Percentiles rank a stretch among this genome's conserved stretches.
Evolutionary conservation across 2,888 invertebrate species (phyloP).

Genomic region (Pteria penguin): DNA sequence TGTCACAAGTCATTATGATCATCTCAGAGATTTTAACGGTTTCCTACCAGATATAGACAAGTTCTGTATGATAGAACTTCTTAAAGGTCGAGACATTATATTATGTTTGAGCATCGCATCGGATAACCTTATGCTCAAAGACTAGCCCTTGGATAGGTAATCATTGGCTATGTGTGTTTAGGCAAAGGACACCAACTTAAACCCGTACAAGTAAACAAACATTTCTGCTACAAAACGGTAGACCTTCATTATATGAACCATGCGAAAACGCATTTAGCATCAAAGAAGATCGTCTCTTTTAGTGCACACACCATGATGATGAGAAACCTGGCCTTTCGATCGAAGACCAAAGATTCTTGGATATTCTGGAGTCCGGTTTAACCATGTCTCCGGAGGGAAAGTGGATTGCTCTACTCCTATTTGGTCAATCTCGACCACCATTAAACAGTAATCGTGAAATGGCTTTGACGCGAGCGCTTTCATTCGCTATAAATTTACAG

Average conservation of each 20-base stretch:
- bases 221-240: background rate
- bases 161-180: background rate
- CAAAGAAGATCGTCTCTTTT: background rate
- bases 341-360: slow-evolving; percentile 27
- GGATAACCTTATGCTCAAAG: slow-evolving; percentile 1
- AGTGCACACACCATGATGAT: background rate
- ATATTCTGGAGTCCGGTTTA: slow-evolving; percentile 34
- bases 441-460: slow-evolving; percentile 31
- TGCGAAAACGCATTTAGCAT: background rate
- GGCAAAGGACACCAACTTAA: background rate
- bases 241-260: background rate
- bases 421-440: slow-evolving; percentile 5
- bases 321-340: slow-evolving; percentile 36
- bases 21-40: background rate
- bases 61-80: background rate
- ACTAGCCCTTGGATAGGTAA: background rate
- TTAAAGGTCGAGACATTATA: background rate
- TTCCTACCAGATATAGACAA: background rate
- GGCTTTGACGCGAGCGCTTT: slow-evolving; percentile 29
- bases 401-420: slow-evolving; percentile 40
- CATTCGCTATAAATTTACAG: slow-evolving; percentile 27
- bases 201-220: background rate
- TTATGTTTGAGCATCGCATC: background rate
- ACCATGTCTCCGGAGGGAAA: slow-evolving; percentile 19
- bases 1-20: slow-evolving; percentile 6